Conservation (phyloP, 2,888 invertebrate species). For the Bembecia ichneumoniformis region DNA sequence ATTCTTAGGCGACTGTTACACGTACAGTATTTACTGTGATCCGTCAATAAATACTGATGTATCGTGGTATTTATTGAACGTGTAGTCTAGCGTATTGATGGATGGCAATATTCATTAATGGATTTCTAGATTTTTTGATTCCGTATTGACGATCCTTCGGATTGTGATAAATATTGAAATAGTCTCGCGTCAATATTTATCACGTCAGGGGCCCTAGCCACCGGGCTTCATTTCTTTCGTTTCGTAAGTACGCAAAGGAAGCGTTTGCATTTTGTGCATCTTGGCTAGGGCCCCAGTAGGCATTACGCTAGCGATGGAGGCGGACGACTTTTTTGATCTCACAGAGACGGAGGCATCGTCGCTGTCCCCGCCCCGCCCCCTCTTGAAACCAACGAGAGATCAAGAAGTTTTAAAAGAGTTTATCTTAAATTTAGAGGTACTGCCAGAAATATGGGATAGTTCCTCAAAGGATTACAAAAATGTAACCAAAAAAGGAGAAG, state of each 20-base stretch:
- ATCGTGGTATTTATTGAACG: too few relatives aligned
- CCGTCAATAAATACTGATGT: too few relatives aligned
- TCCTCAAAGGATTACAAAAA: background rate
- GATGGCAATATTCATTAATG: too few relatives aligned
- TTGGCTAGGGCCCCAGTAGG: too few relatives aligned
- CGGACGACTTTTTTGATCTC: too few relatives aligned
- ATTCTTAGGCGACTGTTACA: too few relatives aligned
- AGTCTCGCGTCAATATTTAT: background rate
- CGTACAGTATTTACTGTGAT: too few relatives aligned
- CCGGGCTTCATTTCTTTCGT: too few relatives aligned
- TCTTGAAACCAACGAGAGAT: background rate
- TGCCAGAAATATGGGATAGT: background rate
- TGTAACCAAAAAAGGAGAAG: background rate
- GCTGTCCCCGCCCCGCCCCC: background rate
- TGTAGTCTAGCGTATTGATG: too few relatives aligned
- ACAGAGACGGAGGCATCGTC: background rate
- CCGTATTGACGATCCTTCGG: background rate
- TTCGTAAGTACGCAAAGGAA: too few relatives aligned
- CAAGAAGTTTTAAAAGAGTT: background rate
- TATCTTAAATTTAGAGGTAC: background rate
- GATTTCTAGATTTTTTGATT: too few relatives aligned
- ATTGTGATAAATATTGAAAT: background rate
- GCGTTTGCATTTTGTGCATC: too few relatives aligned
- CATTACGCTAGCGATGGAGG: background rate
- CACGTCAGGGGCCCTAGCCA: background rate